Evolutionary conservation across 2,113 vertebrate species (phyloP).

Genomic region (Choloepus hoffmanni): DNA sequence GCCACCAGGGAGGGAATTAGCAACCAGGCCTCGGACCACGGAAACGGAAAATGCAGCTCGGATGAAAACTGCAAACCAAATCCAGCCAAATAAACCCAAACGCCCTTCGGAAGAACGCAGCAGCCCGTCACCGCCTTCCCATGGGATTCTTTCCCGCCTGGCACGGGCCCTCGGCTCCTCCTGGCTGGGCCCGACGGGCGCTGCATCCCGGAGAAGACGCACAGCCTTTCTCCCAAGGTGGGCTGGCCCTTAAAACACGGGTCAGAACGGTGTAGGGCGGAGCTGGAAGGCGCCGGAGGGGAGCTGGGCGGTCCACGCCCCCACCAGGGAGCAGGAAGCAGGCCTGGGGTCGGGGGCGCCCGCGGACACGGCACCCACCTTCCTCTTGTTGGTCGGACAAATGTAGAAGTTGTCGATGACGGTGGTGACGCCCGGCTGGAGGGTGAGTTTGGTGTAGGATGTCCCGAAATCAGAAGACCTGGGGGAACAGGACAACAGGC

Average conservation of each 20-base stretch:
- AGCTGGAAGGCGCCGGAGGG: accelerated
- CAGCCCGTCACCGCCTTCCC: accelerated
- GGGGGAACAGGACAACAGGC: slow-evolving; percentile 57
- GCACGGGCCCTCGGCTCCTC: accelerated
- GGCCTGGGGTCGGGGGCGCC: no score
- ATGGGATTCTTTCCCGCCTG: no score
- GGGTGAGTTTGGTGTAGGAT: slow-evolving; percentile 95
- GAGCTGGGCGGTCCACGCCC: accelerated
- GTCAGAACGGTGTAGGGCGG: accelerated
- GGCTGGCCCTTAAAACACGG: background rate
- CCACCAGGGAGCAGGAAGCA: no score
- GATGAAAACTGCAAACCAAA: background rate
- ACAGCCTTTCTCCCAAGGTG: background rate
- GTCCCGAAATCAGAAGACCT: slow-evolving; percentile 98
- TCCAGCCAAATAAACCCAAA: accelerated
- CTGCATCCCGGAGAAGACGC: accelerated
- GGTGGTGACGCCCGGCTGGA: slow-evolving; percentile 94
- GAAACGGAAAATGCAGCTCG: accelerated
- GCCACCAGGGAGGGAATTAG: background rate
- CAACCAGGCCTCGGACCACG: accelerated
- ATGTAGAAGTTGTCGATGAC: slow-evolving; percentile 98
- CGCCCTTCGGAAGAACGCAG: accelerated
- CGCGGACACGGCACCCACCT: slow-evolving; percentile 87
- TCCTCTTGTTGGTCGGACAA: slow-evolving; percentile 97
- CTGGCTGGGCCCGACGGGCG: background rate